Conservation (phyloP, 1,140 invertebrate genomes). For the Tetragonula clypearis region DNA sequence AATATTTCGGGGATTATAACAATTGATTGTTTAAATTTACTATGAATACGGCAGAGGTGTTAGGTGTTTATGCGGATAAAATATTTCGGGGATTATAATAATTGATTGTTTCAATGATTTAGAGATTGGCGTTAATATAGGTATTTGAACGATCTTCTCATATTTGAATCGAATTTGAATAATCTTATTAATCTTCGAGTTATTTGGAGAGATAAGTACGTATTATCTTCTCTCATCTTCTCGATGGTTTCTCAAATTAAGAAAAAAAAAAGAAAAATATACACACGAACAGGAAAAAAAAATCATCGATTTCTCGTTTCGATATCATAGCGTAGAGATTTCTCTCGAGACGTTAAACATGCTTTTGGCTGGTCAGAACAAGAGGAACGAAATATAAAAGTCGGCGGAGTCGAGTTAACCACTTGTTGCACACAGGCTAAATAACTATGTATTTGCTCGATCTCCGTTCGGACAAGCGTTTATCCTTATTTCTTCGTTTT, state of each 20-base stretch:
- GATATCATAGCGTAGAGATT: background rate
- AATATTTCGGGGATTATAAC: background rate
- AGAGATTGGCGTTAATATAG: too few relatives aligned
- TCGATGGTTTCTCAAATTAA: too few relatives aligned
- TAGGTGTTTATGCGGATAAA: background rate
- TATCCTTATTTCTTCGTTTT: background rate
- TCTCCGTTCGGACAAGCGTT: background rate
- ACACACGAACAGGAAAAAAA: background rate
- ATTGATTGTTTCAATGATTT: background rate
- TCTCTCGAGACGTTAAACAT: background rate
- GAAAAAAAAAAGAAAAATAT: background rate
- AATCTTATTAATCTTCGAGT: too few relatives aligned
- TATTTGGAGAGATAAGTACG: background rate
- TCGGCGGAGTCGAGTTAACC: background rate
- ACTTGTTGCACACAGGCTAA: background rate
- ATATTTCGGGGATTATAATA: background rate
- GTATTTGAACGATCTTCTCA: too few relatives aligned
- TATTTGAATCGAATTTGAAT: too few relatives aligned
- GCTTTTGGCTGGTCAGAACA: background rate
- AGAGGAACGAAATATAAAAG: background rate
- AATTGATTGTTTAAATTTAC: background rate
- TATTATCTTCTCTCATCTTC: too few relatives aligned
- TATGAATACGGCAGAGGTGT: background rate
- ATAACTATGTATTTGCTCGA: background rate
- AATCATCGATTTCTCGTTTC: background rate